phyloP scores from a whole-genome alignment of 1,140 invertebrate genomes.

The Triops longicaudatus region DNA sequence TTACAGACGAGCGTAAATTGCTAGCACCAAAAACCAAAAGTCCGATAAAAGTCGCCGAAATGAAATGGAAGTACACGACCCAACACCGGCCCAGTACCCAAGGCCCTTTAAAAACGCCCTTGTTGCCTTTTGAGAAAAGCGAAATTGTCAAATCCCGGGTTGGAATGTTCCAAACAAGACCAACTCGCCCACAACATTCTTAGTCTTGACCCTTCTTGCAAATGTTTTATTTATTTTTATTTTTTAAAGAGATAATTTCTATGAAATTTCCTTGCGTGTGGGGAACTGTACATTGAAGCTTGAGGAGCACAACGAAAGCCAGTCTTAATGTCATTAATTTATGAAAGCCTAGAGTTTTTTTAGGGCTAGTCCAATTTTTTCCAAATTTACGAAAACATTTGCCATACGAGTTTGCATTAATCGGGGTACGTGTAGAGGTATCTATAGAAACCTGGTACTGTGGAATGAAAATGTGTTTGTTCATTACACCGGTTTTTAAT shows the following conservation, averaged over 20 bases:
- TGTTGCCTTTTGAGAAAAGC: slow-evolving; percentile 23
- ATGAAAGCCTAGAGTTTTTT: not conserved
- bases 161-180: slow-evolving; percentile 23
- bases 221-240: not conserved
- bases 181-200: not conserved
- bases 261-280: not conserved
- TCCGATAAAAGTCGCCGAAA: slow-evolving; percentile 22
- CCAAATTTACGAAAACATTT: not conserved
- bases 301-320: not conserved
- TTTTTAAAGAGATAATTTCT: not conserved
- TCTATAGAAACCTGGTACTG: not conserved
- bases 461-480: not conserved
- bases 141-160: slow-evolving; percentile 26
- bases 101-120: slow-evolving; percentile 2
- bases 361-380: not conserved
- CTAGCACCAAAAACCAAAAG: not conserved
- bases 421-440: no score
- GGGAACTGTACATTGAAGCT: not conserved
- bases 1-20: slow-evolving; percentile 1
- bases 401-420: not conserved
- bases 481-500: no score
- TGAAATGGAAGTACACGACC: slow-evolving; percentile 16
- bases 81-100: not conserved
- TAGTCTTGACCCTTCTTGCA: no score
- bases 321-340: slow-evolving; percentile 1